Base-by-base conservation (phyloP, 2,888 invertebrate genomes). In the Laspeyria flexula region DNA sequence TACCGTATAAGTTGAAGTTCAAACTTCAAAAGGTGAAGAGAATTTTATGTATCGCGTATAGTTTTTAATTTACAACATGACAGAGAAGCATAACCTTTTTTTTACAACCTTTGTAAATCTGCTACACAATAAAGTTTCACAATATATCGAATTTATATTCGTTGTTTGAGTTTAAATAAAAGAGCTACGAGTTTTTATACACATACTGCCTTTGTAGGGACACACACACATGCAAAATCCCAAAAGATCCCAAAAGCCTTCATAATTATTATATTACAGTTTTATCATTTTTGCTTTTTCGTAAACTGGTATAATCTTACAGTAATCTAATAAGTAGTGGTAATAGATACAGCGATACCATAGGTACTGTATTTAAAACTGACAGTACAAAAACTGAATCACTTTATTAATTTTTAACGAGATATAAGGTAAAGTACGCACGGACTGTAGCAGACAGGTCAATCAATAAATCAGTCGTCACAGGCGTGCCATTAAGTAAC, bases 391-490 rank as follows among this genome's bases (percentile, higher is more conserved):
- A 25, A 25, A 25, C 4, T 7, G 5, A 34, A 34, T 16, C 3
- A 12, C 38, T 56, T 55, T 18, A 60, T 51, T 49, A 44, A 47
- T 12, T 59, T 55, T 41, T 35, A 33, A 51, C 34, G 45, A 50
- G 43, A 43, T 47, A 54, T 39, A 57, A 64, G 43, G 57, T 31
- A 55, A 29, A 41, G 30, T 34, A 21, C 21, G 45, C 37, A 37
- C 43, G 44, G 48, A 33, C 53, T 38, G 48, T 31, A 51, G 39
- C 49, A 55, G 58, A 66, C 49, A 61, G 66, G 43, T 55, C 55
- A 64, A 69, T 68, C 70, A 69, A 68, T 69, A 68, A 66, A 66
- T 69, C 64, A 66, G 48, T 65, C 56, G 60, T 59, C 55, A 60
- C 60, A 40, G 60, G 41, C 55, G 38, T 45, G 47, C 56, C 55